Base-by-base conservation (phyloP, 2,797 vertebrate species). In the Onychomys torridus region DNA sequence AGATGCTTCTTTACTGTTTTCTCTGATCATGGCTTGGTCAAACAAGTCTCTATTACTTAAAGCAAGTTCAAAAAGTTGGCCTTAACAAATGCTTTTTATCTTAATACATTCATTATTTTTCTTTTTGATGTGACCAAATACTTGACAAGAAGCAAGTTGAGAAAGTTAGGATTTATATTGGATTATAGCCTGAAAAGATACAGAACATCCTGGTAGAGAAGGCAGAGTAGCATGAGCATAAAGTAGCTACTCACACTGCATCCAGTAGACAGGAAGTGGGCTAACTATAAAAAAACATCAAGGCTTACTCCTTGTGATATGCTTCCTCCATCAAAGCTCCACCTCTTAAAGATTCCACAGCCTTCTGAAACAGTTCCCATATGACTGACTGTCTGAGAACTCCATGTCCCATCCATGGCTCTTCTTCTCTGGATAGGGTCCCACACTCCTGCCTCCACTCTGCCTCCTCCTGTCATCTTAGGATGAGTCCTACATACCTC, bases 41-140 rank as follows among this genome's bases (percentile, higher is more conserved):
- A 17, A 52, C 19, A 96, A 65, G 71, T 93, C 89, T 67, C 23
- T 87, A 9, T 76, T 88, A 90, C 67, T 93, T 88, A 73, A 59
- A 93, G 46, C 23, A 96, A 97, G 55, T 57, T 40, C 77, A 96
- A 84, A 94, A 87, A 97, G 25, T 69, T 77, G 81, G 73, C 21
- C 65, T 92, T 86, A 77, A 12, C 94, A 93, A 92, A 89, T 34
- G 97, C 83, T 67, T 67, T 52, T 52, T 86, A 25, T 86, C 32
- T 86, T 37, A 86, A 16, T 49, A 21, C 21, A 67, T 40, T 63
- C 57, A 43, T 69, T 69, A 69, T 49, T 5, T n/a, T 67, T 52
- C 19, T n/a, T 34, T 67, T 69, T n/a, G 1, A 6, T 69, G 32
- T 69, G 63, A 52, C 3, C 6, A 37, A 52, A 69, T 86, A 52